Percentiles rank a stretch among this genome's conserved stretches.
phyloP scores from a whole-genome alignment of 2,888 invertebrate genomes.

The Cryptus viduatorius region DNA sequence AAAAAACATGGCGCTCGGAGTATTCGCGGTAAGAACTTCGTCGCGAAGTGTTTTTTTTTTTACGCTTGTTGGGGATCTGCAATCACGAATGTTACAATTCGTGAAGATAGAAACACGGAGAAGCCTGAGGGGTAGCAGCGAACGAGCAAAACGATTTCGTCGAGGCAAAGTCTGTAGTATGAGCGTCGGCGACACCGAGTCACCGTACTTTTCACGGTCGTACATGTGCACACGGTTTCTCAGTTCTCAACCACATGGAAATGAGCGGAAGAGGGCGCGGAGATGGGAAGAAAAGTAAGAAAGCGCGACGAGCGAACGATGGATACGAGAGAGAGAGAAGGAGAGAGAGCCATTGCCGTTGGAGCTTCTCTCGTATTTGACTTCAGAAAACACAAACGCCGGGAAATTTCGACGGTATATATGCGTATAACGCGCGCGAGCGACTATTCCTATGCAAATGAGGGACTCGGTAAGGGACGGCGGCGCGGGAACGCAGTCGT shows the following conservation, averaged over 20 bases:
- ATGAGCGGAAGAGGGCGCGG: slow-evolving; percentile 34
- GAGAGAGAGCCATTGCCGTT: slow-evolving; percentile 39
- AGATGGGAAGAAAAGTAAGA: neutral
- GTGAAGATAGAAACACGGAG: slow-evolving; percentile 7
- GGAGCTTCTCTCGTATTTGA: slow-evolving; percentile 66
- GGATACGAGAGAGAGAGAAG: neutral
- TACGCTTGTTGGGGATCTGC: neutral
- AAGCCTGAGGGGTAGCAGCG: neutral
- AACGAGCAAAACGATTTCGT: neutral
- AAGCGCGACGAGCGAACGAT: slow-evolving; percentile 4
- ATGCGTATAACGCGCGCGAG: slow-evolving; percentile 56
- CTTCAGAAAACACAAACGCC: slow-evolving; percentile 72
- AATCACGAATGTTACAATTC: slow-evolving; percentile 18
- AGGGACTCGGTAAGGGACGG: slow-evolving; percentile 66
- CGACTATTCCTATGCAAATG: slow-evolving; percentile 75
- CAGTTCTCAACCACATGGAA: slow-evolving; percentile 49
- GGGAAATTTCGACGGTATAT: slow-evolving; percentile 67
- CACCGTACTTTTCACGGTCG: slow-evolving; percentile 61
- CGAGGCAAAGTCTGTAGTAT: neutral
- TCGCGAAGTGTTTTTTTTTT: neutral
- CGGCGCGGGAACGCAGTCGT: slow-evolving; percentile 27
- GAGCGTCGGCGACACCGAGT: slow-evolving; percentile 53
- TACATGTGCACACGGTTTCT: slow-evolving; percentile 32
- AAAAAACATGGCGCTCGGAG: neutral
- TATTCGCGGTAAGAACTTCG: neutral